A percentile compares a stretch with the other conserved stretches of the same genome.
These are phyloP conservation scores for Perodicticus potto DNA, from an alignment of 2,797 vertebrate species.

Conservation along the genomic window DNA sequence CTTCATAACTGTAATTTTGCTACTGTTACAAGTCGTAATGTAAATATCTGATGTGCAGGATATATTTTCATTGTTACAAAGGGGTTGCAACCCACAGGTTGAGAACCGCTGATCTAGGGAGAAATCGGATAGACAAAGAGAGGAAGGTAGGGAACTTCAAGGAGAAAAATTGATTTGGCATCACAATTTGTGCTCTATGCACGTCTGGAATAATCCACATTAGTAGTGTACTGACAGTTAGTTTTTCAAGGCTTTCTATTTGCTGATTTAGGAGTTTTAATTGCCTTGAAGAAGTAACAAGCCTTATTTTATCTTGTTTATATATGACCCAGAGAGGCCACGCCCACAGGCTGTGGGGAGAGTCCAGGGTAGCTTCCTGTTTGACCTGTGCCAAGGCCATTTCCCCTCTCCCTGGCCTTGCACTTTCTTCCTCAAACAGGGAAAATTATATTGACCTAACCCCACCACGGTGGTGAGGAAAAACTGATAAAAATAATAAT, in stretches of 20 bases:
- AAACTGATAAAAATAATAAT: conserved; percentile 1
- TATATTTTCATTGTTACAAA: no score
- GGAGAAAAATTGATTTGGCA: neutral
- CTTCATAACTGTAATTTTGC: no score
- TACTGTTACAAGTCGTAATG: no score
- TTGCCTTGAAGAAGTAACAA: conserved; percentile 39
- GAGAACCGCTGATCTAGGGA: neutral
- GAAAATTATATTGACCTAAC: conserved; percentile 62
- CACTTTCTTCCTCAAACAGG: conserved; percentile 41
- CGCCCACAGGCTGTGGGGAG: neutral
- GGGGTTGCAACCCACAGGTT: no score
- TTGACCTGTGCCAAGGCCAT: neutral
- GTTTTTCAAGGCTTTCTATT: conserved; percentile 14
- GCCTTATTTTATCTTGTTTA: conserved; percentile 30
- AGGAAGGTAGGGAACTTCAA: neutral
- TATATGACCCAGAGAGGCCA: neutral
- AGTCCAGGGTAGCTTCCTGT: neutral
- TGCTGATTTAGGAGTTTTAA: conserved; percentile 20
- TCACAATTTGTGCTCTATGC: neutral
- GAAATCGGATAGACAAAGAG: neutral
- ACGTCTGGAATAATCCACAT: neutral
- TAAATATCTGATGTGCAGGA: no score
- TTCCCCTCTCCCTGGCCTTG: neutral
- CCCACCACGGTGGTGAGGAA: neutral
- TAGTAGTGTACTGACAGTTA: neutral